Evolutionary conservation across 2,113 vertebrate species (phyloP).

Genomic region (Rutilus rutilus): DNA sequence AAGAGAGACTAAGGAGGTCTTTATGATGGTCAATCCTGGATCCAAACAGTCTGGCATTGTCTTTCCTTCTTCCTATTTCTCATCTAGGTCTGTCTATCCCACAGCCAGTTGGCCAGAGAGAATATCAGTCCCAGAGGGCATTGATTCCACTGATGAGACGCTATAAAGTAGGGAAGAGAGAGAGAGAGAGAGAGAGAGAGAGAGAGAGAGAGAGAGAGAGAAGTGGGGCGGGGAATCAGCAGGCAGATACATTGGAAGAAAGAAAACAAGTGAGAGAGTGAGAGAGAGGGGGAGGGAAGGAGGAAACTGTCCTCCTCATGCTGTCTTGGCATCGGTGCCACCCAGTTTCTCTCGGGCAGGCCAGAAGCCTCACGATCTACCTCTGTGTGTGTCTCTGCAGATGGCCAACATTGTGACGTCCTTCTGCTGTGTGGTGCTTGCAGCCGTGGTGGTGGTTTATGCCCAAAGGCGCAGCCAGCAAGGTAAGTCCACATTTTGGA

Average conservation of each 20-base stretch:
- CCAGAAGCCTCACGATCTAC: slow-evolving; percentile 65
- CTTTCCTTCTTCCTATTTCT: slow-evolving; percentile 52
- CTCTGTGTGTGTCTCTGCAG: slow-evolving; percentile 77
- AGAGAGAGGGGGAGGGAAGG: slow-evolving; percentile 52
- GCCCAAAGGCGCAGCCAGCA: slow-evolving; percentile 90
- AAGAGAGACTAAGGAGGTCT: not conserved
- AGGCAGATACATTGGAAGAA: slow-evolving; percentile 42
- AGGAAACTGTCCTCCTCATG: slow-evolving; percentile 62
- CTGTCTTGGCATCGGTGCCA: slow-evolving; percentile 61
- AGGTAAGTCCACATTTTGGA: slow-evolving; percentile 81
- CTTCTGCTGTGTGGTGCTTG: slow-evolving; percentile 89
- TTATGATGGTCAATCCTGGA: slow-evolving; percentile 1
- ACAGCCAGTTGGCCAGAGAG: slow-evolving; percentile 1
- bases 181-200: not conserved
- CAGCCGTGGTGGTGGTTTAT: slow-evolving; percentile 86
- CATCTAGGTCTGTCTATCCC: slow-evolving; percentile 47
- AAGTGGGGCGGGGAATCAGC: slow-evolving; percentile 30
- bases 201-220: slow-evolving; percentile 27
- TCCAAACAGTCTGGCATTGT: slow-evolving; percentile 63
- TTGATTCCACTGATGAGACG: slow-evolving; percentile 12
- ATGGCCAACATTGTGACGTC: slow-evolving; percentile 92
- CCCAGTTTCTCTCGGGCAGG: slow-evolving; percentile 59
- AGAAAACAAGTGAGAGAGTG: slow-evolving; percentile 47
- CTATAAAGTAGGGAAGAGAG: slow-evolving; percentile 45
- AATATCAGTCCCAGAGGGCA: slow-evolving; percentile 25